Percentiles rank a stretch among this genome's conserved stretches.
These are phyloP conservation scores for Jaculus jaculus DNA, from an alignment of 2,113 vertebrate species.

Conservation along the genomic window DNA sequence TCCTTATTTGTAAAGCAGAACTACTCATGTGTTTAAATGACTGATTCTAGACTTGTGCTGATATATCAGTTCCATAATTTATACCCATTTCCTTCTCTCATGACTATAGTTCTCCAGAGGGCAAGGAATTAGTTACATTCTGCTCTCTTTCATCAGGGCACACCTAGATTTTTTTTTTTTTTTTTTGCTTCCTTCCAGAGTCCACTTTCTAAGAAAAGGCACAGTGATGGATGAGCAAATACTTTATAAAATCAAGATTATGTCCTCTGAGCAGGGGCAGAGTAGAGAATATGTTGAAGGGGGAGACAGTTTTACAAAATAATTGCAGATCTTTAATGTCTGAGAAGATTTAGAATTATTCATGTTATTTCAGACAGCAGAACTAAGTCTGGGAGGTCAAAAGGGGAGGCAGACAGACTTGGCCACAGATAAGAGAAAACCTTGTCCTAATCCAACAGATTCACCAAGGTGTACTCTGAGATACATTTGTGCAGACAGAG, in stretches of 20 bases:
- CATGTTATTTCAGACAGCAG: not conserved
- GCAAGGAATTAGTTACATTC: not conserved
- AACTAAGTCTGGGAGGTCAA: not conserved
- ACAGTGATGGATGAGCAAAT: not conserved
- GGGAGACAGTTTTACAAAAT: not conserved
- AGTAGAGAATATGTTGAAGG: not conserved
- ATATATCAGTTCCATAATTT: not conserved
- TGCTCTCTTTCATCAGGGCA: not conserved
- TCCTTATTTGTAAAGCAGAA: not conserved
- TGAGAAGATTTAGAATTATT: not conserved
- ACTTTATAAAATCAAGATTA: not conserved
- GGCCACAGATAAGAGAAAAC: not conserved
- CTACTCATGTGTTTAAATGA: not conserved
- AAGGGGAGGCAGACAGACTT: not conserved
- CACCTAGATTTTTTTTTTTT: not conserved
- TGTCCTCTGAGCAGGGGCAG: not conserved
- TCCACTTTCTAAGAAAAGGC: not conserved
- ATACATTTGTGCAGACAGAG: not conserved
- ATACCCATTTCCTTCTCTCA: not conserved
- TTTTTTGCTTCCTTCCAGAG: not conserved
- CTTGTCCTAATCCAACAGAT: too few species aligned
- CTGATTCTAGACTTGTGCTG: not conserved
- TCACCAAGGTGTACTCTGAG: not conserved
- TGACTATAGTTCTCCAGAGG: not conserved
- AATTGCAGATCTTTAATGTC: not conserved